Evolutionary conservation across 2,797 vertebrate genomes (phyloP), one percentile per base, ranked within the genome.

Genomic region (Micrastur ruficollis): DNA sequence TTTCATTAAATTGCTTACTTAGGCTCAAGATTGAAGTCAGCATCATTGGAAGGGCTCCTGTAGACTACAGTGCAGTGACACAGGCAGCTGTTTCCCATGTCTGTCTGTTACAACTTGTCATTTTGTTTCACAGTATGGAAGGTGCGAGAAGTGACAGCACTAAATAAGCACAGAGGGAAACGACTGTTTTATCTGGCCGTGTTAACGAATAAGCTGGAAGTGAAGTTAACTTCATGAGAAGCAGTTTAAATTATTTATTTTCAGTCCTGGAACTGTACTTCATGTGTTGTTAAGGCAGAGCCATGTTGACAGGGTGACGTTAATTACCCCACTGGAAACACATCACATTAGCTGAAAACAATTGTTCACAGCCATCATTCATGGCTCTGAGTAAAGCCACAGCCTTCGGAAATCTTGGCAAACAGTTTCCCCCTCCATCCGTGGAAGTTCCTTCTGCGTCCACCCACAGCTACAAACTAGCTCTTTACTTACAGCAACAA

Each of bases 161-260:
- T 56, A 92, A 95, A 95, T 87, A 93, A 95, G 92, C 89, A 81
- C 85, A 56, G 76, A 86, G 84, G 86, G 53, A 93, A 21, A 34
- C 5, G 16, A 42, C 81, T 90, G 79, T 87, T 97, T 87, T 81
- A 67, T 91, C 76, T 89, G 94, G 59, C 79, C 55, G 2, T 65
- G 89, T 50, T 87, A 95, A 79, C 5, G 5, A 93, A 95, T 75
- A 26, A 90, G n/a, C 85, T 62, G 66, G 63, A 79, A 89, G 82
- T 72, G 85, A 95, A 97, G 86, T 90, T 95, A 95, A 93, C 88
- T 89, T 86, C 86, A 62, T 67, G 81, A 46, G 71, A 95, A 91
- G 76, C 61, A 25, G 50, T 74, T 94, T 92, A 91, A 95, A 95
- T 96, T 96, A 96, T 97, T 96, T 93, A 75, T 96, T 96, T 93